Evolutionary conservation across 2,113 vertebrate genomes (phyloP).

Genomic region (Anser cygnoides): DNA sequence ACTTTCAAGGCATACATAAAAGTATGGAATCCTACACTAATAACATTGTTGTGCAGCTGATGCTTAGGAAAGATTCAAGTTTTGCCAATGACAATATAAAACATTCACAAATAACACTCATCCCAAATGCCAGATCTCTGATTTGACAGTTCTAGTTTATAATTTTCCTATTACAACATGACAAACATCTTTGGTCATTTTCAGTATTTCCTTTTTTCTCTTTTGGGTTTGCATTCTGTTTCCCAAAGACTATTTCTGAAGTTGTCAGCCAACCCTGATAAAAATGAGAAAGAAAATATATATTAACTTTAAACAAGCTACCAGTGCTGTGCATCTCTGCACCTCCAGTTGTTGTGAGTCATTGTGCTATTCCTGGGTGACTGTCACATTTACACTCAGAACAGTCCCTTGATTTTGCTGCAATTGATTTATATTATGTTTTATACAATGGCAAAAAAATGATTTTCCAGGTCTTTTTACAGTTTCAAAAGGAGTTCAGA

Average conservation of each 20-base stretch:
- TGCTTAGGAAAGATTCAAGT: neutral
- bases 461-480: neutral
- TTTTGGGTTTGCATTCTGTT: neutral
- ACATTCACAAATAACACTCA: neutral
- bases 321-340: neutral
- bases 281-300: conserved; percentile 37
- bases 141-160: fast-evolving
- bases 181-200: neutral
- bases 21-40: neutral
- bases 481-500: neutral
- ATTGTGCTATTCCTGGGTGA: conserved; percentile 11
- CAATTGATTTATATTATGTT: conserved; percentile 47
- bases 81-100: neutral
- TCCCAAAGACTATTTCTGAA: conserved; percentile 16
- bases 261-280: conserved; percentile 44
- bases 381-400: conserved; percentile 37
- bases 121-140: neutral
- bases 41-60: neutral
- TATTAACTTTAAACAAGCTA: conserved; percentile 54
- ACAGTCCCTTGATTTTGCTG: conserved; percentile 25
- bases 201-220: neutral
- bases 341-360: conserved; percentile 26
- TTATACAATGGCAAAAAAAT: conserved; percentile 35
- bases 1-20: neutral
- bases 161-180: neutral